Base-by-base conservation (phyloP, 2,888 invertebrate species). In the Dendrolimus houi region DNA sequence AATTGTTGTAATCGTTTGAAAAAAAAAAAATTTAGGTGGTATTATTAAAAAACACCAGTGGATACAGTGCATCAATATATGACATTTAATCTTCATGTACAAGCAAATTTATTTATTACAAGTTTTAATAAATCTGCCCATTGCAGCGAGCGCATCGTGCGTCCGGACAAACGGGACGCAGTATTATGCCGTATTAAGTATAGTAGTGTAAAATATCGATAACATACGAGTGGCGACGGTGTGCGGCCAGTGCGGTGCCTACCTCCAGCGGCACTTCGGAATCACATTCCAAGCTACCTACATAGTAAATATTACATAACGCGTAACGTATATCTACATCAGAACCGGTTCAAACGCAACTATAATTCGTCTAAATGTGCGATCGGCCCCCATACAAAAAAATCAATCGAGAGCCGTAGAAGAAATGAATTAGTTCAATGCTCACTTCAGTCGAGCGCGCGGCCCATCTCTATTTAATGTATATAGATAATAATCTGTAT, bases 61-160 rank as follows among this genome's bases (percentile, higher is more conserved):
- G 78, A 74, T 87, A 92, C 92, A 93, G 93, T 94, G 94, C 93
- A 93, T 94, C 93, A 93, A 93, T 93, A 93, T 93, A 93, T 92
- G 92, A 93, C 93, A 93, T 93, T 92, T 93, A 93, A 93, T 93
- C 92, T 93, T 93, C 93, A 93, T 93, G 92, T 94, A 93, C 93
- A 94, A 94, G 94, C 93, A 93, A 93, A 85, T 93, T 92, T 92
- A 92, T 92, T 64, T 91, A 93, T 86, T 90, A 90, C 89, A 88
- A 86, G 81, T 86, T 17, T 40, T 85, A 75, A 76, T 82, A 83
- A 81, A 78, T 84, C 75, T 77, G 77, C 68, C 77, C 79, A 77
- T 74, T 70, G 74, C 69, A 68, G 75, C 83, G 81, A 81, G 80
- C 79, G 75, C 71, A 72, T 75, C 79, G 75, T 78, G 78, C 71